Base-by-base conservation (phyloP, 1,140 invertebrate species). In the Leptinotarsa texana region DNA sequence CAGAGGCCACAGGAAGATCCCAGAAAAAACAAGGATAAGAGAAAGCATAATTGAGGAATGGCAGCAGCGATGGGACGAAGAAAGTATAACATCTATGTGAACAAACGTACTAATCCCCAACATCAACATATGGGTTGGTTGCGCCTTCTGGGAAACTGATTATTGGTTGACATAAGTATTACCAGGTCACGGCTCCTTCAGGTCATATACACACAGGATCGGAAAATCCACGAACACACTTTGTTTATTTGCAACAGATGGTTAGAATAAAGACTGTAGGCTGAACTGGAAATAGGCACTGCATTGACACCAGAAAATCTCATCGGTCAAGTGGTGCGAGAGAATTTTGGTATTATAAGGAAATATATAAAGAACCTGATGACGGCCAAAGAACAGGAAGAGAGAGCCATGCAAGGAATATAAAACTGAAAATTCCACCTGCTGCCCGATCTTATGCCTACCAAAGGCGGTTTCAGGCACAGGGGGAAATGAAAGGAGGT, bases 101-200 rank as follows among this genome's bases (percentile, higher is more conserved):
- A 71, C 61, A 13, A 71, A 61, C n/a, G n/a, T 18, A 47, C 15
- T 75, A 13, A 75, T 74, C 13, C n/a, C 13, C 8, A 42, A 49
- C 5, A 17, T 63, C n/a, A 51, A 42, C 0, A 63, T 22, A 75
- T 63, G 68, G 61, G 42, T 57, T 11, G 24, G 61, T 4, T 73
- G 82, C 13, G 67, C 51, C 17, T 27, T 74, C 80, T 63, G 78
- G 77, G 17, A 75, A n/a, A 63, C 78, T 13, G 69, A 77, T 15
- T 81, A 79, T 71, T 79, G 74, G 51, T 42, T 82, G 13, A 80
- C 82, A 1, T 80, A 84, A 61, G 8, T 82, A 13, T 61, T 84
- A 13, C 77, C 80, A 4, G 80, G 83, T 0, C 85, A 61, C 84
- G 79, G 82, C 81, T 86, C 75, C 83, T 84, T 76, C 79, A 80